A percentile compares a stretch with the other conserved stretches of the same genome.
phyloP scores from a whole-genome alignment of 1,140 invertebrate species.

The Rhagoletis zephyria region DNA sequence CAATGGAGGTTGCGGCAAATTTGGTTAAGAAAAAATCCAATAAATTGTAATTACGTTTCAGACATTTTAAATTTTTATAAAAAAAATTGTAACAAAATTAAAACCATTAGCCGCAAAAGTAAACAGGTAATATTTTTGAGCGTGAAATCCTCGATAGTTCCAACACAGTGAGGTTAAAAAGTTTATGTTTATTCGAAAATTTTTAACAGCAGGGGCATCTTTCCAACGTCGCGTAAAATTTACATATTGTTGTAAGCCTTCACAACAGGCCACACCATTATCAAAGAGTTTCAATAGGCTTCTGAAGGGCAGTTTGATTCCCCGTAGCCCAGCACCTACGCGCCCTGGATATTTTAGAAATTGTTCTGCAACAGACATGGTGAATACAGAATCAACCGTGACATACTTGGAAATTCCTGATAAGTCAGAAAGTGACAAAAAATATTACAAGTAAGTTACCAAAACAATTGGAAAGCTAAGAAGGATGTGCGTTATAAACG shows the following conservation, averaged over 20 bases:
- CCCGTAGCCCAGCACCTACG: neutral
- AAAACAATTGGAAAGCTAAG: no score
- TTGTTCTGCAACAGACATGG: constrained; percentile 1
- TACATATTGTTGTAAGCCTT: neutral
- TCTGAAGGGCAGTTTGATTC: neutral
- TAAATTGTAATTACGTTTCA: constrained; percentile 17
- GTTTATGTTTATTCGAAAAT: constrained; percentile 44
- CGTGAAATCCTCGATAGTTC: neutral
- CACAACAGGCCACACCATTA: neutral
- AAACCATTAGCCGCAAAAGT: neutral
- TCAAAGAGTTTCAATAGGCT: neutral
- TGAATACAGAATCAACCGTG: constrained; percentile 35
- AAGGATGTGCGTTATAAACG: neutral
- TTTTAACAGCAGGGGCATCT: neutral
- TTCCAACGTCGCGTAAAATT: neutral
- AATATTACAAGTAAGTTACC: constrained; percentile 74
- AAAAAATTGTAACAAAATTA: constrained; percentile 27
- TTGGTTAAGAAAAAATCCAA: constrained; percentile 29
- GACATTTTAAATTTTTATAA: neutral
- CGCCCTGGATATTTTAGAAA: constrained; percentile 2
- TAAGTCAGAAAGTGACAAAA: constrained; percentile 78
- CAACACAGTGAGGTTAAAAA: neutral
- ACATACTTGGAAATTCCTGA: constrained; percentile 74
- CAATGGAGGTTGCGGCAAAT: constrained; percentile 28
- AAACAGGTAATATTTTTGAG: neutral